A percentile compares a stretch with the other conserved stretches of the same genome.
phyloP scores from a whole-genome alignment of 2,888 invertebrate genomes.

The Tachystola acroxantha region DNA sequence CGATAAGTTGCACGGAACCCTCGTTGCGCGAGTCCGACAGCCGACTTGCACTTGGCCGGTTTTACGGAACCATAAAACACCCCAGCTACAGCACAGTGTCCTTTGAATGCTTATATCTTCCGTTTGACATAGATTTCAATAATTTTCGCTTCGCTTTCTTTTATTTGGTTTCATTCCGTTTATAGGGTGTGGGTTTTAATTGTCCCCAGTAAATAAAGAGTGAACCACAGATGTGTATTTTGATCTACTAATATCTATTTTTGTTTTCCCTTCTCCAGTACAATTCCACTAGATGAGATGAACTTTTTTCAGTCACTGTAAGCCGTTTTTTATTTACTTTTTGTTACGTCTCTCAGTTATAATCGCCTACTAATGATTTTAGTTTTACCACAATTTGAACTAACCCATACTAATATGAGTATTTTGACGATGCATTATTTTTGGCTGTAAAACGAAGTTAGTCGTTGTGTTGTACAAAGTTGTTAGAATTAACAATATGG shows the following conservation, averaged over 20 bases:
- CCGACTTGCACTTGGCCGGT: no score
- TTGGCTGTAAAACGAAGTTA: no score
- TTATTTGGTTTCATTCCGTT: slow-evolving; percentile 17
- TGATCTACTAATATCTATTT: slow-evolving; percentile 48
- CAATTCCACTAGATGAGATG: slow-evolving; percentile 77
- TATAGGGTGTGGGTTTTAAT: slow-evolving; percentile 31
- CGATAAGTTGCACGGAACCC: no score
- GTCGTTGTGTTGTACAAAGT: no score
- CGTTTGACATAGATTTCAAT: neutral
- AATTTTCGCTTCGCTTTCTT: slow-evolving; percentile 30
- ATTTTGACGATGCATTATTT: no score
- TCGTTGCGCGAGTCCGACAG: no score
- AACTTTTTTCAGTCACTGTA: slow-evolving; percentile 77
- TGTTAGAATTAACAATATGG: no score
- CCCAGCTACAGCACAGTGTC: no score
- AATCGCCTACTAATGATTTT: slow-evolving; percentile 26
- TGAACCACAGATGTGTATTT: slow-evolving; percentile 11
- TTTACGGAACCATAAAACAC: no score
- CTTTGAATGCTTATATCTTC: no score
- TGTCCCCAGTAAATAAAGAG: slow-evolving; percentile 29
- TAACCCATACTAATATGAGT: neutral
- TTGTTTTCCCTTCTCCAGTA: slow-evolving; percentile 58
- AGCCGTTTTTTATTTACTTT: slow-evolving; percentile 52
- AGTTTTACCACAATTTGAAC: slow-evolving; percentile 18
- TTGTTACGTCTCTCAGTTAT: slow-evolving; percentile 10